A percentile compares a stretch with the other conserved stretches of the same genome.
These are phyloP conservation scores for Gymnoscelis rufifasciata DNA, from an alignment of 2,888 invertebrate species.

Conservation along the genomic window DNA sequence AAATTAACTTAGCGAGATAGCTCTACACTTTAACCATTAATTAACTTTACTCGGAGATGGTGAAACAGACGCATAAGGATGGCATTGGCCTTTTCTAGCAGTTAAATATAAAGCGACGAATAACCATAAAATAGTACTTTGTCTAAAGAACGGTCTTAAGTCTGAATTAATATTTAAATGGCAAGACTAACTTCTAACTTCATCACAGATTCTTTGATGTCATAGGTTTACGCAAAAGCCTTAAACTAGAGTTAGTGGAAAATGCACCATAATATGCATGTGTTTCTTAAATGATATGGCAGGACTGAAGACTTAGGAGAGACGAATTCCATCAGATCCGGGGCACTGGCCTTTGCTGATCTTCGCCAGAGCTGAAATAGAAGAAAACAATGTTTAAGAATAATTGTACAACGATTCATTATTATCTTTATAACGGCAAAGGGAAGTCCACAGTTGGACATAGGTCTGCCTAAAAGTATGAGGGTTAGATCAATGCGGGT, in stretches of 20 bases:
- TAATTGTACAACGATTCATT: neutral
- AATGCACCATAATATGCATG: slow-evolving; percentile 6
- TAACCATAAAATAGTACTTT: no score
- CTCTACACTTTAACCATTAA: no score
- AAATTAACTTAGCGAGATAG: no score
- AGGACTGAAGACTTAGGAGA: slow-evolving; percentile 63
- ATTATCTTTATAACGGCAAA: neutral
- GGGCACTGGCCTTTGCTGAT: slow-evolving; percentile 82
- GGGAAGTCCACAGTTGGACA: no score
- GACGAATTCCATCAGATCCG: slow-evolving; percentile 80
- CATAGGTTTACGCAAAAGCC: slow-evolving; percentile 21
- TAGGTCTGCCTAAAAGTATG: no score
- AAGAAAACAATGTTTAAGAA: slow-evolving; percentile 12
- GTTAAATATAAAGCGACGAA: no score
- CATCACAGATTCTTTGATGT: slow-evolving; percentile 54
- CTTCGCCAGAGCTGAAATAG: slow-evolving; percentile 75
- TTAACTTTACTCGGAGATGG: no score
- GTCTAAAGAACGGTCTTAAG: no score
- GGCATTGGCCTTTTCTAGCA: no score
- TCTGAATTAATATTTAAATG: no score
- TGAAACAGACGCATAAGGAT: no score
- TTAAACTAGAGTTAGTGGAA: slow-evolving; percentile 12
- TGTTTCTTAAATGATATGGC: slow-evolving; percentile 8
- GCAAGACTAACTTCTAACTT: slow-evolving; percentile 29
- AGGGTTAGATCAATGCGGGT: no score